Evolutionary conservation across 1,140 invertebrate genomes (phyloP).

Genomic region (Araneus ventricosus): DNA sequence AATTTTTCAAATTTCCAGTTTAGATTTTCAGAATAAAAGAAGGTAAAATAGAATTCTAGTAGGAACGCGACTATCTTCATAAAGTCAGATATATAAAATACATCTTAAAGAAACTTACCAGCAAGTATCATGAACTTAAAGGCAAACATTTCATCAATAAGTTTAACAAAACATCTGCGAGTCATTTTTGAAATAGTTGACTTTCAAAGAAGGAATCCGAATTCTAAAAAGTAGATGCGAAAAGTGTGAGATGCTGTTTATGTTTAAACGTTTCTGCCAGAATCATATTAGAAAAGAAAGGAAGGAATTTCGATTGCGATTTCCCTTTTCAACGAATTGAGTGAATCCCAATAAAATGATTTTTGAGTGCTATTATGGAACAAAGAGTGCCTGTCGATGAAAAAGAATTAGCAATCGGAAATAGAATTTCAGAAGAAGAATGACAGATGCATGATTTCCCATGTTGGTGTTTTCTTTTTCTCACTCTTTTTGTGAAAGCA

Average conservation of each 20-base stretch:
- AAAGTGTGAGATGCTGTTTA: background rate
- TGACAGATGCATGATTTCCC: constrained; percentile 6
- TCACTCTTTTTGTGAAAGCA: background rate
- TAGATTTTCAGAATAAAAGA: no score
- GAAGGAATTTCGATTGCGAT: background rate
- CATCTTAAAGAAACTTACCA: background rate
- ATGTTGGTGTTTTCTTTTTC: background rate
- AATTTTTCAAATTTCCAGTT: no score
- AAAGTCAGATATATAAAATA: no score
- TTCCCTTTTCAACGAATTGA: background rate
- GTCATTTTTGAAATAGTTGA: background rate
- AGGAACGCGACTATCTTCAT: no score
- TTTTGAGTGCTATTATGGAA: background rate
- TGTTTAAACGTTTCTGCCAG: background rate
- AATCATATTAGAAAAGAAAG: background rate
- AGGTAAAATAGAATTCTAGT: no score
- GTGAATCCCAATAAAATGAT: constrained; percentile 41
- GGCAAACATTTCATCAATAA: background rate
- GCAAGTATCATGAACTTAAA: background rate
- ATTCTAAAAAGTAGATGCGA: background rate
- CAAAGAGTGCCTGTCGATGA: background rate
- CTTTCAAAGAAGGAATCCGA: background rate
- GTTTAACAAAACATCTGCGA: background rate
- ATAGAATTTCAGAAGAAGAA: background rate
- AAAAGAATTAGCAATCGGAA: background rate